These are phyloP conservation scores for Micromys minutus DNA, from an alignment of 2,113 vertebrate species.

Conservation along the genomic window DNA sequence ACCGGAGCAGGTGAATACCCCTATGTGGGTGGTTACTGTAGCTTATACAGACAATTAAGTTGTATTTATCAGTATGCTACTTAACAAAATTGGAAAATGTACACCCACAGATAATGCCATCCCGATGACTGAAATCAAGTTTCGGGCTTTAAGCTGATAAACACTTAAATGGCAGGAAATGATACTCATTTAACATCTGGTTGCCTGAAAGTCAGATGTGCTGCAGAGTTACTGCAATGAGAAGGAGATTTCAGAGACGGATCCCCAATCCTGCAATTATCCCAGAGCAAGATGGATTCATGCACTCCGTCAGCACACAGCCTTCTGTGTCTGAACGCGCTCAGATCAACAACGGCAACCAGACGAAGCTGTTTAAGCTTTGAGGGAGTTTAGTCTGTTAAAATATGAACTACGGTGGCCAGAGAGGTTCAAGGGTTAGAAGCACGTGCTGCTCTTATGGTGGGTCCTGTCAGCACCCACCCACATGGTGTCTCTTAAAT, in stretches of 20 bases:
- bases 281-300: background rate
- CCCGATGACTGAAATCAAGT: background rate
- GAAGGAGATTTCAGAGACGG: background rate
- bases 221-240: background rate
- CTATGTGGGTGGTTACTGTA: background rate
- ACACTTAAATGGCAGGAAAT: background rate
- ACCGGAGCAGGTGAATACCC: too few relatives aligned
- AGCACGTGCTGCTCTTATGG: background rate
- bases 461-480: background rate
- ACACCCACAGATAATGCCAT: conserved; percentile 28
- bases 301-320: background rate
- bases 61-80: background rate
- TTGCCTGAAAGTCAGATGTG: conserved; percentile 23
- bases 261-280: background rate
- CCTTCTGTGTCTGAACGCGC: background rate
- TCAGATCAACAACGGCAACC: background rate
- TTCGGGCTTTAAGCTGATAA: background rate
- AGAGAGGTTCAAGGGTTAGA: background rate
- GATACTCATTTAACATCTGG: conserved; percentile 26
- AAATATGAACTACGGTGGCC: background rate
- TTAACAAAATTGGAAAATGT: conserved; percentile 39
- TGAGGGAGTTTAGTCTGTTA: background rate
- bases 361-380: background rate
- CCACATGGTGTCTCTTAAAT: background rate
- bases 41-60: background rate